Conservation (phyloP, 2,113 vertebrate genomes). For the Coregonus clupeaformis region DNA sequence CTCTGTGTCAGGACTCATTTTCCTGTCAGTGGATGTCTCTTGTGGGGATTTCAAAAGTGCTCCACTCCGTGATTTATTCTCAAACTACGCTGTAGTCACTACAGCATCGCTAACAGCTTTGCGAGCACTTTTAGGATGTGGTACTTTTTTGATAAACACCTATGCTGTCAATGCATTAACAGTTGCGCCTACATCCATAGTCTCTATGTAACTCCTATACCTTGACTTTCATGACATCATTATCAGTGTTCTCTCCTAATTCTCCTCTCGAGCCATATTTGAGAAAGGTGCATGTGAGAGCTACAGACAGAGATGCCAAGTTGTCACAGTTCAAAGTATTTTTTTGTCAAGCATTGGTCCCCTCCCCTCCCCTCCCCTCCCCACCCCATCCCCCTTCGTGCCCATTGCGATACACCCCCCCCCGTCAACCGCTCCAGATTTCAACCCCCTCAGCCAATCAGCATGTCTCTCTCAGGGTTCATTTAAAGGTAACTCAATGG, state of each 20-base stretch:
- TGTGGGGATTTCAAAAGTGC: constrained; percentile 48
- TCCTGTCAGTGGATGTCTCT: constrained; percentile 50
- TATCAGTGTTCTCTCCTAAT: neutral
- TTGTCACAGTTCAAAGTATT: neutral
- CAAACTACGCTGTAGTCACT: constrained; percentile 51
- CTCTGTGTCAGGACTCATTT: constrained; percentile 59
- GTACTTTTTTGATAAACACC: constrained; percentile 45
- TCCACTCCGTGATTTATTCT: constrained; percentile 65
- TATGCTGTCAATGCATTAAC: neutral
- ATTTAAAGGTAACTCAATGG: constrained; percentile 69
- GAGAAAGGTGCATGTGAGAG: neutral
- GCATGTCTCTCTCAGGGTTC: constrained; percentile 56
- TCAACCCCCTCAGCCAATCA: constrained; percentile 62
- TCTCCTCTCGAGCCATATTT: neutral
- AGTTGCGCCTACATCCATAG: too few species aligned
- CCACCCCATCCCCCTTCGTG: constrained; percentile 15
- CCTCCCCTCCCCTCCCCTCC: too few species aligned
- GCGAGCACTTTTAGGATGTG: constrained; percentile 15
- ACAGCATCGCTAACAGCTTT: constrained; percentile 50
- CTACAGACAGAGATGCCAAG: too few species aligned
- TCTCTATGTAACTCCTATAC: neutral
- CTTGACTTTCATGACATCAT: neutral
- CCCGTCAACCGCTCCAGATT: constrained; percentile 67
- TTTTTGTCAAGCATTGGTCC: constrained; percentile 40
- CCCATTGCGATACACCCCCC: constrained; percentile 5